Evolutionary conservation across 2,797 vertebrate genomes (phyloP).

Genomic region (Botia almorhae): DNA sequence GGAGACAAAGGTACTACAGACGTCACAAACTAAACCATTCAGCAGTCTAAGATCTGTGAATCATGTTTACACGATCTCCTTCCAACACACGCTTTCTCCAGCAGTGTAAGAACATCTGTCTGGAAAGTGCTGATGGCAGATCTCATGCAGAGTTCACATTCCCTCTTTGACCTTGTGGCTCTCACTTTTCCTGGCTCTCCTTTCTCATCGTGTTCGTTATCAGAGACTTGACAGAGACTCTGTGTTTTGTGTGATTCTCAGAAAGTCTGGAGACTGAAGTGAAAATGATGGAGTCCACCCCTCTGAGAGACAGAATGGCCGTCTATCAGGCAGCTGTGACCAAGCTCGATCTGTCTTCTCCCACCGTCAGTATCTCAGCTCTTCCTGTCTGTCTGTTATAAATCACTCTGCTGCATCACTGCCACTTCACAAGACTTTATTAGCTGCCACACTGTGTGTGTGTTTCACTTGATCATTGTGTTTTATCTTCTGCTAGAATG

Average conservation of each 20-base stretch:
- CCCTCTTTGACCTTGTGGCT: slow-evolving; percentile 28
- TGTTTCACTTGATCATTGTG: no score
- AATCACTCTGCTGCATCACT: not conserved
- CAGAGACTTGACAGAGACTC: not conserved
- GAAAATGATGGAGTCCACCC: slow-evolving; percentile 82
- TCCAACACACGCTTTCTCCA: slow-evolving; percentile 1
- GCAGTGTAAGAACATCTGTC: not conserved
- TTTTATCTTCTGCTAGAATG: slow-evolving; percentile 79
- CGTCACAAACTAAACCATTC: slow-evolving; percentile 23
- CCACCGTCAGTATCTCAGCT: slow-evolving; percentile 66
- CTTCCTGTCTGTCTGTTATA: not conserved
- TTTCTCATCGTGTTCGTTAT: slow-evolving; percentile 42
- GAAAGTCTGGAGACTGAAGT: slow-evolving; percentile 69
- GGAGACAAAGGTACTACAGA: slow-evolving; percentile 62
- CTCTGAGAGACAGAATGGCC: slow-evolving; percentile 92
- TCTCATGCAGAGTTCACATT: slow-evolving; percentile 38
- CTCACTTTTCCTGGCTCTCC: slow-evolving; percentile 9
- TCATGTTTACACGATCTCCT: not conserved
- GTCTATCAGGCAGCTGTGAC: slow-evolving; percentile 93
- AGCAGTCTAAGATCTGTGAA: not conserved
- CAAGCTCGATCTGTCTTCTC: slow-evolving; percentile 85
- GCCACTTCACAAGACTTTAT: slow-evolving; percentile 9
- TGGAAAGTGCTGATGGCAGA: slow-evolving; percentile 41
- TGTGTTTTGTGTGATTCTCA: not conserved
- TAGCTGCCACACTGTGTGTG: not conserved